Conservation (phyloP, 2,888 invertebrate genomes). For the Erannis defoliaria region DNA sequence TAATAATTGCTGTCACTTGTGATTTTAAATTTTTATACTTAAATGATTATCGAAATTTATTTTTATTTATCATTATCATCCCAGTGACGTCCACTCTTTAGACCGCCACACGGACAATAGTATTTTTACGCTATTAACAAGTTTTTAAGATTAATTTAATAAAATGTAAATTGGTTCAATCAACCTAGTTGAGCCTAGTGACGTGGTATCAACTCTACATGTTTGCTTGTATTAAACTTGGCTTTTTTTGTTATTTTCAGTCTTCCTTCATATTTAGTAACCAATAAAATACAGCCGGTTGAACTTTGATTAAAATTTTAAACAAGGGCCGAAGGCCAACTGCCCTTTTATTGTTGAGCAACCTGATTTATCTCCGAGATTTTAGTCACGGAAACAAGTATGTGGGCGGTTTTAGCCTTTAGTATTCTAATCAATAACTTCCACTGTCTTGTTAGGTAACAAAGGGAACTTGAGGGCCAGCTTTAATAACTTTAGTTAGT, state of each 20-base stretch:
- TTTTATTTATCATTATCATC: no score
- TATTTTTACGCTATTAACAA: no score
- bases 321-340: conserved; percentile 26
- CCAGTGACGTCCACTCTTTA: no score
- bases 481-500: background rate
- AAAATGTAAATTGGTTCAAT: no score
- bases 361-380: conserved; percentile 17
- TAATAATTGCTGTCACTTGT: no score
- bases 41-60: no score
- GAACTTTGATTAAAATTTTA: conserved; percentile 1
- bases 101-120: no score
- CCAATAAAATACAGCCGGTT: background rate
- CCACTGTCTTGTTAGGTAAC: background rate
- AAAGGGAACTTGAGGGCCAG: conserved; percentile 1
- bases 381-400: conserved; percentile 3
- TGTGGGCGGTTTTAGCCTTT: conserved; percentile 22
- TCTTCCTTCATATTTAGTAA: background rate
- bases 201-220: no score
- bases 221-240: no score
- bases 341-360: conserved; percentile 26
- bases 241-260: background rate
- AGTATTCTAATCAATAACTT: conserved; percentile 21
- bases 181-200: no score
- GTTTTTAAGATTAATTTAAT: no score
- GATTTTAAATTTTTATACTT: no score